Evolutionary conservation across 1,140 invertebrate genomes (phyloP), one percentile per base, ranked within the genome.

Genomic region (Aphaenogaster ashmeadi): DNA sequence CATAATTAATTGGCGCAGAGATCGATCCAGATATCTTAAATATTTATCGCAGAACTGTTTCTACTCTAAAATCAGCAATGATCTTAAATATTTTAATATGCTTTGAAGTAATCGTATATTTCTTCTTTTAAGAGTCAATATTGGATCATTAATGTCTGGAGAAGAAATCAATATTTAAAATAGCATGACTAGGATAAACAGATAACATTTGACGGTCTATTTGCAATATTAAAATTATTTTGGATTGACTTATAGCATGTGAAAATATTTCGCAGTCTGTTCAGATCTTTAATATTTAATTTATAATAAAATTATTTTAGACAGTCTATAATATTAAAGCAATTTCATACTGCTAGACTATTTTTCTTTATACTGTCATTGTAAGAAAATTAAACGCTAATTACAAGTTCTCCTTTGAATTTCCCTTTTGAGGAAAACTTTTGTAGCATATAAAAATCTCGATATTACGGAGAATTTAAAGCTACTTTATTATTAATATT

Each of bases 51-150:
- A 15, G 5, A 15, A 27, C n/a, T 60, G 21, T 58, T 44, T 27
- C 36, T 27, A 18, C 3, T 9, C n/a, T 62, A 78, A 27, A 44
- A 78, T 33, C 21, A 77, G 21, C 38, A 21, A 56, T 3, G 4
- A 21, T 56, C 36, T 7, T 58, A 58, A 75, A 58, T 27, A 60
- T 75, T 38, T 41, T 38, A 74, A 5, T 36, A 41, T 27, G 38
- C 1, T 41, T 58, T 21, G 36, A 15, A 74, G 33, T 41, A 56
- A 75, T 56, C 27, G 27, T 11, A 7, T 71, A 50, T 54, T 58
- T 58, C 11, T 41, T 56, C 8, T 41, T 71, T 7, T 69, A 38
- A 56, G 13, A 41, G 11, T 58, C n/a, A 75, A 75, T 75, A 75
- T 75, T 74, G 0, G 2, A 56, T 56, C 36, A 58, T 75, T 41